Evolutionary conservation across 2,888 invertebrate species (phyloP), one percentile per base, ranked within the genome.

Genomic region (Amblyjoppa proteus): DNA sequence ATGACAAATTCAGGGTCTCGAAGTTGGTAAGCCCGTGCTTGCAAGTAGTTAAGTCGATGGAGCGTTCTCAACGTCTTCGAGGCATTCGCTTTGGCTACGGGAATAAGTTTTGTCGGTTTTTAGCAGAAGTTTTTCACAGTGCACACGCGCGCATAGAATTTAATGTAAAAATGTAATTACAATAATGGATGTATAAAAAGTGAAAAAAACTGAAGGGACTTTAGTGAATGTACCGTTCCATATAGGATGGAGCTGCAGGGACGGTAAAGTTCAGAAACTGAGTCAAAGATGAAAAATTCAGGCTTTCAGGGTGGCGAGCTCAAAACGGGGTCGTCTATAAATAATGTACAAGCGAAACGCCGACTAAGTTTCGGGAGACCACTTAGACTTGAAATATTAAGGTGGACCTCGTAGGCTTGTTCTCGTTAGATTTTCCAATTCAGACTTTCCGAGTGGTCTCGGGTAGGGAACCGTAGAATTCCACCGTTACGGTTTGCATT

Each of bases 271-370:
- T 45, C 16, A 3, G 34, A 49, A 74, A 38, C 71, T 45, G 13
- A 71, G 20, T 20, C 45, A 38, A 61, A n/a, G 49, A 61, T 28
- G 64, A 78, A 45, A 45, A 58, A 82, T 51, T 11, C 28, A 31
- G 53, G 61, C 25, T 58, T 58, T 64, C 7, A 51, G 28, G 25
- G 13, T 51, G 38, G 28, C 75, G 58, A 86, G 69, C 38, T 49
- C 45, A 75, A 87, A 91, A 89, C 81, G 84, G 85, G 90, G 90
- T 89, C 90, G 88, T 56, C 83, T 53, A 79, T 90, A 88, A 90
- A 89, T 88, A 88, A 85, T 89, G 77, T 86, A 89, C 77, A 79
- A 78, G 70, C 77, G 80, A 86, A 86, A 84, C 61, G 87, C 81
- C 85, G 68, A 70, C 80, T 81, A 86, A 87, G 80, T 88, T 86